phyloP scores from a whole-genome alignment of 2,797 vertebrate species.

The Molossus molossus region DNA sequence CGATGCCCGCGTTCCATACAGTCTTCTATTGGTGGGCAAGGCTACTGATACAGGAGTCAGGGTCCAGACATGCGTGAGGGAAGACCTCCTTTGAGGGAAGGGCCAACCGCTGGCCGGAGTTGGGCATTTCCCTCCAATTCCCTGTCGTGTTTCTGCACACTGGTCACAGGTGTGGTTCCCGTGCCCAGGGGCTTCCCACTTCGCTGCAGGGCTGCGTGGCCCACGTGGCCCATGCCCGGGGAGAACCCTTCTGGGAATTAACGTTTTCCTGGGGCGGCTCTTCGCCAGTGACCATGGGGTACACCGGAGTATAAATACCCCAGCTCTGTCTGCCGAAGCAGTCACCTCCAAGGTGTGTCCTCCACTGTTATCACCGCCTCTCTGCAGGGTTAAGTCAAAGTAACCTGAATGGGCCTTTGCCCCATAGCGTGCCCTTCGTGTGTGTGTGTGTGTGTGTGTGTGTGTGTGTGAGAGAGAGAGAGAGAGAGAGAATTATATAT shows the following conservation, averaged over 20 bases:
- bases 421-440: too few relatives aligned
- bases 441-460: background rate
- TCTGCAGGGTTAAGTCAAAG: background rate
- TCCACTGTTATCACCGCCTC: background rate
- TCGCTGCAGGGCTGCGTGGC: background rate
- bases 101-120: background rate
- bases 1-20: background rate
- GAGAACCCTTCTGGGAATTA: background rate
- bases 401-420: background rate
- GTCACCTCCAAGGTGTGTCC: background rate
- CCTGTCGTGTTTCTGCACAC: background rate
- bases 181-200: background rate
- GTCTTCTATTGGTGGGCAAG: background rate
- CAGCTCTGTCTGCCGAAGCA: background rate
- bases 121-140: too few relatives aligned
- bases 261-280: background rate
- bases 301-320: background rate
- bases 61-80: background rate
- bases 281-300: background rate
- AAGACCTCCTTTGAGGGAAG: background rate
- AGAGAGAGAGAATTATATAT: background rate
- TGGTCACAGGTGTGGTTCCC: background rate
- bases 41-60: background rate
- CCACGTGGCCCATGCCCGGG: background rate
- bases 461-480: too few relatives aligned